Conservation (phyloP, 2,113 vertebrate species). For the Cebus imitator region DNA sequence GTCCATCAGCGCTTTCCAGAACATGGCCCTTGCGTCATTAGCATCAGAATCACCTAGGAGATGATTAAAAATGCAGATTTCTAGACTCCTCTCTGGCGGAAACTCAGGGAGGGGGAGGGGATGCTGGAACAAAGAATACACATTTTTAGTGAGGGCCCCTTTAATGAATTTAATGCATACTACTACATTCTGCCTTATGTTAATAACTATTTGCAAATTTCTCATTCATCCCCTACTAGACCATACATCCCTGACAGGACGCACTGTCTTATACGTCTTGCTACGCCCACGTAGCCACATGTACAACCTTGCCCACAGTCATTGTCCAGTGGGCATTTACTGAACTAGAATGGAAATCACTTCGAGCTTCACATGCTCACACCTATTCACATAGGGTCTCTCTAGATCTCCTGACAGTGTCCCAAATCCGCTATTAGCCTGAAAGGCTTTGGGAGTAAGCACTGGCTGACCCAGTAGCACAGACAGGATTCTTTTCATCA, state of each 20-base stretch:
- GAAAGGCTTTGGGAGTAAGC: not conserved
- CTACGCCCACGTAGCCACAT: not conserved
- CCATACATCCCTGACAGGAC: not conserved
- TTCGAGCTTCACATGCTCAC: not conserved
- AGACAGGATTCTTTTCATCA: not conserved
- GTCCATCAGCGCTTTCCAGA: not conserved
- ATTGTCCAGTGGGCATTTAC: not conserved
- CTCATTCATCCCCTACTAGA: not conserved
- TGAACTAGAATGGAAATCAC: not conserved
- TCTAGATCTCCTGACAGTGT: not conserved
- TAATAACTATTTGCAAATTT: not conserved
- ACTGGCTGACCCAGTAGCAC: not conserved
- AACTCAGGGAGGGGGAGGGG: not conserved
- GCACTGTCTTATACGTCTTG: not conserved
- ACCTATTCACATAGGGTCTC: not conserved
- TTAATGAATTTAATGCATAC: not conserved
- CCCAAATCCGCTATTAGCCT: not conserved
- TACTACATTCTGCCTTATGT: not conserved
- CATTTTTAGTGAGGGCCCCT: not conserved
- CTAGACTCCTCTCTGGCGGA: not conserved
- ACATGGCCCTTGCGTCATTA: not conserved
- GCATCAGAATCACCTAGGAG: not conserved
- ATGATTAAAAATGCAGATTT: not conserved
- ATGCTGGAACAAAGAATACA: not conserved
- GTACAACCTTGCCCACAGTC: not conserved